Evolutionary conservation across 1,140 invertebrate genomes (phyloP).

Genomic region (Danaus melanippus): DNA sequence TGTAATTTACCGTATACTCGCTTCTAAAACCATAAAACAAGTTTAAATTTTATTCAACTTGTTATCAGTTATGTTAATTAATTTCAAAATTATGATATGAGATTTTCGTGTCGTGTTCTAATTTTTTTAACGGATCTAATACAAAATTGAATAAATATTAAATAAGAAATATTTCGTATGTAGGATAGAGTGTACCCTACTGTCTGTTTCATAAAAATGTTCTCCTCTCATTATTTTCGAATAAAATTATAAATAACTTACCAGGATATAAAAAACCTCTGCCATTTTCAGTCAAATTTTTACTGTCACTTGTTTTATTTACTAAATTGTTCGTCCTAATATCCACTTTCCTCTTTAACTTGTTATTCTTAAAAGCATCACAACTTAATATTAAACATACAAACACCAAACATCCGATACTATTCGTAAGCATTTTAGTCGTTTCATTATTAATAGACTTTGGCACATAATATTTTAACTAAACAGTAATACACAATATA

Average conservation of each 20-base stretch:
- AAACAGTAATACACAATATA: background rate
- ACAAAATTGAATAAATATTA: no score
- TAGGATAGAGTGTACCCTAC: no score
- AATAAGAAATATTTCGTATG: no score
- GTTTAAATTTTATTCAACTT: no score
- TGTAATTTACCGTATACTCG: no score
- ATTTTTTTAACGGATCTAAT: no score
- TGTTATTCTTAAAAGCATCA: slow-evolving; percentile 28
- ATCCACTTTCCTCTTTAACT: slow-evolving; percentile 36
- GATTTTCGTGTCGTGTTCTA: no score
- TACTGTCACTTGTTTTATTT: slow-evolving; percentile 1
- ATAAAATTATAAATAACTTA: slow-evolving; percentile 21
- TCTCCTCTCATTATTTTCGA: no score
- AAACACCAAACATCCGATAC: slow-evolving; percentile 31
- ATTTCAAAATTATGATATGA: no score
- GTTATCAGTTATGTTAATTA: no score
- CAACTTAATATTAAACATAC: slow-evolving; percentile 29
- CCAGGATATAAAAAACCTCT: slow-evolving; percentile 44
- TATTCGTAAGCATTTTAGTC: slow-evolving; percentile 47
- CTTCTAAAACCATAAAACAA: no score
- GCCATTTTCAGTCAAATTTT: slow-evolving; percentile 14
- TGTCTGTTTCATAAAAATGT: no score
- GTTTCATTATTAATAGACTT: slow-evolving; percentile 44
- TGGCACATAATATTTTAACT: slow-evolving; percentile 15
- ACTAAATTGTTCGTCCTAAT: slow-evolving; percentile 14